These are phyloP conservation scores for Callipepla californica DNA, from an alignment of 2,113 vertebrate genomes.

Conservation along the genomic window DNA sequence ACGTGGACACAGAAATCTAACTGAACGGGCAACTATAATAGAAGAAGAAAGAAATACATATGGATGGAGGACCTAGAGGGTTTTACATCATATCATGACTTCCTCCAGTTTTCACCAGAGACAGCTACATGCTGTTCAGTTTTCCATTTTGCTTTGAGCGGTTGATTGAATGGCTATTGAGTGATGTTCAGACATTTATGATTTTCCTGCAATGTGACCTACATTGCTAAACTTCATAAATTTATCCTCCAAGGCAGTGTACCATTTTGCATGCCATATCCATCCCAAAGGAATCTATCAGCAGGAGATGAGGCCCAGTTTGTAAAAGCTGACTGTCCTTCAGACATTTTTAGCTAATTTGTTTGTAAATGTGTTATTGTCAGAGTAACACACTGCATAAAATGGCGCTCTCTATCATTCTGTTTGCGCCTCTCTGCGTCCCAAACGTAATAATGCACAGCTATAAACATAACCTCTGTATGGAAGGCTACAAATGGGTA, in stretches of 20 bases:
- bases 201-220: conserved; percentile 61
- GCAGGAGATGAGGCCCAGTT: conserved; percentile 78
- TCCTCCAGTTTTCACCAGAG: conserved; percentile 3
- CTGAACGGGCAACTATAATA: conserved; percentile 18
- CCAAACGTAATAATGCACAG: conserved; percentile 24
- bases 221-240: conserved; percentile 75
- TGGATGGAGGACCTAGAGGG: neutral
- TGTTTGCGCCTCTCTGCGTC: conserved; percentile 39
- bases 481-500: neutral
- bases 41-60: neutral
- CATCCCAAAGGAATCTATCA: conserved; percentile 75
- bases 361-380: conserved; percentile 78
- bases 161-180: conserved; percentile 52
- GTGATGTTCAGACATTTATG: conserved; percentile 52
- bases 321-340: conserved; percentile 78
- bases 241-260: conserved; percentile 61
- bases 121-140: conserved; percentile 12
- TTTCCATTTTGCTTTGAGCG: conserved; percentile 49
- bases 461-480: conserved; percentile 20
- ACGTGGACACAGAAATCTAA: neutral
- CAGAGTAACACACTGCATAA: conserved; percentile 52
- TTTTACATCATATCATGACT: conserved; percentile 27
- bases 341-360: conserved; percentile 77
- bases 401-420: conserved; percentile 51
- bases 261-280: conserved; percentile 48